Percentiles rank a stretch among this genome's conserved stretches.
Conservation (phyloP, 1,140 invertebrate species). For the Lutraria rhynchaena region DNA sequence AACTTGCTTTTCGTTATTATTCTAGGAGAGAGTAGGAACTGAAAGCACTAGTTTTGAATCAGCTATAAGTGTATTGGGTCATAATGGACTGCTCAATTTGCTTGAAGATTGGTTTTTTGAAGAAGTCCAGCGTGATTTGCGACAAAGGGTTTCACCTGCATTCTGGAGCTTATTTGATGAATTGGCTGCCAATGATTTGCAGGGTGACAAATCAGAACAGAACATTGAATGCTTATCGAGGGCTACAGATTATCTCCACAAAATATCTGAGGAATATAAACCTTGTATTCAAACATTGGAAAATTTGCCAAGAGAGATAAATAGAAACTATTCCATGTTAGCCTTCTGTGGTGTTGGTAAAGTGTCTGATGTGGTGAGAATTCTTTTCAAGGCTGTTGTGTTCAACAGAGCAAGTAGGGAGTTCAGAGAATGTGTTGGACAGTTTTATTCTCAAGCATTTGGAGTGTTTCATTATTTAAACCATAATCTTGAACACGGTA, state of each 20-base stretch:
- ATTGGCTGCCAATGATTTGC: neutral
- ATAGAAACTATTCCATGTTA: conserved; percentile 56
- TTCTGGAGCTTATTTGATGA: conserved; percentile 72
- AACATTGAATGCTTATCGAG: conserved; percentile 53
- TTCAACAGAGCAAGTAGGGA: conserved; percentile 67
- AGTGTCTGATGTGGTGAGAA: conserved; percentile 57
- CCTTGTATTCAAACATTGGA: conserved; percentile 68
- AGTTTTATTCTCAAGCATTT: conserved; percentile 76
- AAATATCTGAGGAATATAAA: conserved; percentile 61
- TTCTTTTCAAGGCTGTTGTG: conserved; percentile 71
- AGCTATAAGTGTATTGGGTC: conserved; percentile 63
- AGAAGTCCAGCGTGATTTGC: conserved; percentile 70
- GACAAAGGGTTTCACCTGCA: conserved; percentile 65
- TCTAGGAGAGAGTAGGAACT: too few species aligned
- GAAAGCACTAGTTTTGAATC: conserved; percentile 60
- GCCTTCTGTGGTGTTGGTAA: conserved; percentile 48
- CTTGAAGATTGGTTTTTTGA: conserved; percentile 78
- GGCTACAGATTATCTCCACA: conserved; percentile 70
- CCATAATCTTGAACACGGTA: conserved; percentile 60
- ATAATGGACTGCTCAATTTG: conserved; percentile 66
- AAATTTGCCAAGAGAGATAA: conserved; percentile 32
- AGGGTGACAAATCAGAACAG: conserved; percentile 8
- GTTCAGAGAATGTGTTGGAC: conserved; percentile 69
- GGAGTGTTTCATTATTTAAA: conserved; percentile 66
- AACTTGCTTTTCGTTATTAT: too few species aligned